Percentiles rank a stretch among this genome's conserved stretches.
Evolutionary conservation across 2,888 invertebrate genomes (phyloP).

Genomic region (Idaea biselata): DNA sequence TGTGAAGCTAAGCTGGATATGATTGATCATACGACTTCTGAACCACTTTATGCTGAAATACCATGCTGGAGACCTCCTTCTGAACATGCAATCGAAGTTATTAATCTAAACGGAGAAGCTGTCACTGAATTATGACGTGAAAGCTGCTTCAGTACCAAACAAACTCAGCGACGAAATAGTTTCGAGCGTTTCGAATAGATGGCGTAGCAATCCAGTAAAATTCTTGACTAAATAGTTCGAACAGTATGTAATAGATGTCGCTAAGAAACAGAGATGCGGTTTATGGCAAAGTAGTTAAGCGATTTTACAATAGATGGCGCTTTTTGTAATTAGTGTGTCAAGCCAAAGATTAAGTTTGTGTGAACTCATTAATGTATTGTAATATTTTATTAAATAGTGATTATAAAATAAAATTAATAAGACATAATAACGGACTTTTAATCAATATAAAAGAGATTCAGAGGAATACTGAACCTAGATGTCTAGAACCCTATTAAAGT

Average conservation of each 20-base stretch:
- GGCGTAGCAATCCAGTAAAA: slow-evolving; percentile 26
- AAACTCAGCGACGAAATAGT: slow-evolving; percentile 24
- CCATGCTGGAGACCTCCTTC: slow-evolving; percentile 77
- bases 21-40: slow-evolving; percentile 66
- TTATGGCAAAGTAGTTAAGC: neutral
- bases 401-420: slow-evolving; percentile 18
- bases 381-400: slow-evolving; percentile 24
- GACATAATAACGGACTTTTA: neutral
- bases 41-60: slow-evolving; percentile 86
- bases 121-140: slow-evolving; percentile 73
- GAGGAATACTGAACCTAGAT: too few relatives aligned
- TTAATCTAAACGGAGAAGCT: slow-evolving; percentile 72
- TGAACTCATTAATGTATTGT: slow-evolving; percentile 22
- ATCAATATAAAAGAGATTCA: too few relatives aligned
- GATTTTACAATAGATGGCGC: slow-evolving; percentile 48
- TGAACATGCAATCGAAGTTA: slow-evolving; percentile 69
- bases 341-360: slow-evolving; percentile 37
- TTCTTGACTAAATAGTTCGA: neutral
- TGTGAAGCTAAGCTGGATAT: slow-evolving; percentile 69
- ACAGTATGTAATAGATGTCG: neutral
- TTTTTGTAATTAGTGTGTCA: slow-evolving; percentile 24
- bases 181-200: slow-evolving; percentile 31
- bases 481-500: too few relatives aligned
- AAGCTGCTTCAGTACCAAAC: slow-evolving; percentile 5
- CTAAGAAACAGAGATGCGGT: neutral